A percentile compares a stretch with the other conserved stretches of the same genome.
phyloP scores from a whole-genome alignment of 2,797 vertebrate genomes.

The Semotilus atromaculatus region DNA sequence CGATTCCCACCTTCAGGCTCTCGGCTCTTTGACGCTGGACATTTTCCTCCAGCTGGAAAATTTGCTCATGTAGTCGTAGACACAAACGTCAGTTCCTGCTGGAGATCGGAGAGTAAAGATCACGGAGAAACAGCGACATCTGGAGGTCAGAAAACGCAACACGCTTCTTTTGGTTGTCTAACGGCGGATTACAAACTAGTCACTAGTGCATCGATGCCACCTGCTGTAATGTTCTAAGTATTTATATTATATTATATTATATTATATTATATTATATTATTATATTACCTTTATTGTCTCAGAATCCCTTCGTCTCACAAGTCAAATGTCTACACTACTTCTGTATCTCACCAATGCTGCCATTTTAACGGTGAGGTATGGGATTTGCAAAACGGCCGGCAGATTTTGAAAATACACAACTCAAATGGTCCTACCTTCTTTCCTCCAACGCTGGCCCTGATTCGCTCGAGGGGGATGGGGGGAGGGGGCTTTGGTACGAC shows the following conservation, averaged over 20 bases:
- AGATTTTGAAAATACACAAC: no score
- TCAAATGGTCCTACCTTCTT: no score
- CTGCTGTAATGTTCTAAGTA: not conserved
- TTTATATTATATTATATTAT: no score
- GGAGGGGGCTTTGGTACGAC: no score
- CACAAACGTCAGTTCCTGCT: conserved; percentile 83
- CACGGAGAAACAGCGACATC: conserved; percentile 32
- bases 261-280: no score
- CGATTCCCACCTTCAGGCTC: conserved; percentile 74
- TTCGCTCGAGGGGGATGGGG: no score
- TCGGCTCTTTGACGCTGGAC: conserved; percentile 71
- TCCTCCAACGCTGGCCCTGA: no score
- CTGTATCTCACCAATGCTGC: not conserved
- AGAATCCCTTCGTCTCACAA: not conserved
- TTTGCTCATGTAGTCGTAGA: conserved; percentile 74
- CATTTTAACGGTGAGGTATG: no score
- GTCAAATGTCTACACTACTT: not conserved
- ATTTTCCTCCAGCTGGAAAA: conserved; percentile 79
- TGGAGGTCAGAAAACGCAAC: not conserved
- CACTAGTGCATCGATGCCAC: not conserved
- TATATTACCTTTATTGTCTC: no score
- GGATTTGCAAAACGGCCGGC: no score
- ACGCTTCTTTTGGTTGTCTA: not conserved
- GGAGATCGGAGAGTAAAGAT: conserved; percentile 12
- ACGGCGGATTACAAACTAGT: not conserved